These are phyloP conservation scores for Sminthopsis crassicaudata DNA, from an alignment of 2,113 vertebrate genomes.

Conservation along the genomic window DNA sequence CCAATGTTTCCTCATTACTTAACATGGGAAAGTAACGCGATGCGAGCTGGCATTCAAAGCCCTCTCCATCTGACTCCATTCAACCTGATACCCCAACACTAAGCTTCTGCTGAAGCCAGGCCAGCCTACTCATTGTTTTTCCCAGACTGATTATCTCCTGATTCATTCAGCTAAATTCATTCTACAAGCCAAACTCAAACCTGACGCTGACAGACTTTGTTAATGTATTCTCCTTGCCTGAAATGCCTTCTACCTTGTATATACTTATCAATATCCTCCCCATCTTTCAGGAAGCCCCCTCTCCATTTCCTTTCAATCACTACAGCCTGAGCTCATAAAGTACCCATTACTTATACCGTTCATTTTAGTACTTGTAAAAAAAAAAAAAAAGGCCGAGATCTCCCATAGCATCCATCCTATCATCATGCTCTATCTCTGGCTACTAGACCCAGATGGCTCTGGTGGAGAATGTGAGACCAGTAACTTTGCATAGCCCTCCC, in stretches of 20 bases:
- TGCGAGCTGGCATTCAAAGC: neutral
- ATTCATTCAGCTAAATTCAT: neutral
- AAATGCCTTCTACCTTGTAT: neutral
- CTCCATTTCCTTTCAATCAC: neutral
- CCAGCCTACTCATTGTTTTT: neutral
- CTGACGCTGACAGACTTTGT: neutral
- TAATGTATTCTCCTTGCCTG: neutral
- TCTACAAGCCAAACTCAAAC: neutral
- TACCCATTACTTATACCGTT: neutral
- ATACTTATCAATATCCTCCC: neutral
- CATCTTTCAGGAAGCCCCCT: neutral
- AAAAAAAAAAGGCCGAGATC: too few species aligned
- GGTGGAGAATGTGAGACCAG: too few species aligned
- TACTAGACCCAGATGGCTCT: too few species aligned
- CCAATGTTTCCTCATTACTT: neutral
- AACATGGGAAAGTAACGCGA: neutral
- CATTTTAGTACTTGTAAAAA: neutral
- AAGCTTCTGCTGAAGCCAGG: neutral
- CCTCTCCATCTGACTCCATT: neutral
- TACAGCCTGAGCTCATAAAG: neutral
- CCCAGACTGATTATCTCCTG: neutral
- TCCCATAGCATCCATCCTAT: too few species aligned
- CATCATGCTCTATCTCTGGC: too few species aligned
- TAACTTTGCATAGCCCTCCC: too few species aligned
- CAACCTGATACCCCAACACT: neutral